These are phyloP conservation scores for Isaurus tuberculatus DNA, from an alignment of 92 coral and sea anemone species.

Conservation along the genomic window DNA sequence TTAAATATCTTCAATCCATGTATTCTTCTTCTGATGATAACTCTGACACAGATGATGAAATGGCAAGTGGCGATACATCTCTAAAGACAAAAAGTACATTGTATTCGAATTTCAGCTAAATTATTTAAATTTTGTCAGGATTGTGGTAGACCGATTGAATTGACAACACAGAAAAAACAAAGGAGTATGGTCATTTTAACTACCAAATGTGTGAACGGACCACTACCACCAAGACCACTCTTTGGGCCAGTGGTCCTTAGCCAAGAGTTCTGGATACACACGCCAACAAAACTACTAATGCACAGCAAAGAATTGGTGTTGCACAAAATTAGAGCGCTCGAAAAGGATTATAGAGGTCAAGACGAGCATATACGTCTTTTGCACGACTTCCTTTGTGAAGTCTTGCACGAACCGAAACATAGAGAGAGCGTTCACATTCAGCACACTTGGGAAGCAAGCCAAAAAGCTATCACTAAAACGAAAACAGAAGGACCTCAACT, in stretches of 20 bases:
- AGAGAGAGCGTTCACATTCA: too few species aligned
- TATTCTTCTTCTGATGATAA: too few species aligned
- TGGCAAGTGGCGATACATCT: too few species aligned
- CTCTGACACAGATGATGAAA: too few species aligned
- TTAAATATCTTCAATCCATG: too few species aligned
- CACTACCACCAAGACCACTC: conserved; percentile 12
- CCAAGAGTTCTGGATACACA: conserved; percentile 1
- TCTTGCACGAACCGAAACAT: not conserved
- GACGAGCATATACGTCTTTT: not conserved
- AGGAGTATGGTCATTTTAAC: not conserved
- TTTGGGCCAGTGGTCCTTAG: not conserved
- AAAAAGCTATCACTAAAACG: too few species aligned
- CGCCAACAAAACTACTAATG: not conserved
- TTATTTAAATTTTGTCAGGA: too few species aligned
- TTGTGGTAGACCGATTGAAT: too few species aligned
- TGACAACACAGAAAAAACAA: not conserved
- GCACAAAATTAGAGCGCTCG: not conserved
- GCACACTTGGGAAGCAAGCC: too few species aligned
- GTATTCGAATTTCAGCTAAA: too few species aligned
- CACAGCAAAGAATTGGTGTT: not conserved
- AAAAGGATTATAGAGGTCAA: not conserved
- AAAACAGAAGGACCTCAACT: too few species aligned
- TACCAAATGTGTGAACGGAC: conserved; percentile 15
- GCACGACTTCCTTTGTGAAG: not conserved
- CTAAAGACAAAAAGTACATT: too few species aligned